phyloP scores from a whole-genome alignment of 2,797 vertebrate genomes.

The Parauchenoglanis ngamensis region DNA sequence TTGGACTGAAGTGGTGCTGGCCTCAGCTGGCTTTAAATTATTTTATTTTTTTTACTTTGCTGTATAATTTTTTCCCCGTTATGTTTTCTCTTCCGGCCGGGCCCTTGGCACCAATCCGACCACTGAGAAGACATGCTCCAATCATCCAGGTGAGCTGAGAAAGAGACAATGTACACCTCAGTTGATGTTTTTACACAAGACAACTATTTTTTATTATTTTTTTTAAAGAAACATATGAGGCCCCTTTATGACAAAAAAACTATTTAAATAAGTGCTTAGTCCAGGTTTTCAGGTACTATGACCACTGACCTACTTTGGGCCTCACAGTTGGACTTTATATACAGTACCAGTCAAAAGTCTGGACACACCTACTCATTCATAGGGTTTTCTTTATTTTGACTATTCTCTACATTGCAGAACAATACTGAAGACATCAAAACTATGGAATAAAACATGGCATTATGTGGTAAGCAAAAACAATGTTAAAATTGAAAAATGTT shows the following conservation, averaged over 20 bases:
- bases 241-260: background rate
- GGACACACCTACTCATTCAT: too few species aligned
- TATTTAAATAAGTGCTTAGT: background rate
- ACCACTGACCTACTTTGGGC: background rate
- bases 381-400: too few species aligned
- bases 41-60: conserved; percentile 69
- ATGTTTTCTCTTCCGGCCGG: conserved; percentile 82
- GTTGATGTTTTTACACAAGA: background rate
- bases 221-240: background rate
- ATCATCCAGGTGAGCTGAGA: conserved; percentile 75
- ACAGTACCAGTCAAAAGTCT: too few species aligned
- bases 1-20: conserved; percentile 72
- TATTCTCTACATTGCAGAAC: too few species aligned
- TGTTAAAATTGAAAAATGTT: too few species aligned
- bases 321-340: background rate
- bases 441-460: too few species aligned
- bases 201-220: background rate
- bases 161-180: background rate
- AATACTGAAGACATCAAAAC: too few species aligned
- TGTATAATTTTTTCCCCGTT: conserved; percentile 62
- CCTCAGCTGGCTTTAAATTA: conserved; percentile 63
- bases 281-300: background rate
- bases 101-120: conserved; percentile 74
- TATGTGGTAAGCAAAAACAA: background rate
- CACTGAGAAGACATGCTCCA: conserved; percentile 77